Percentiles rank a stretch among this genome's conserved stretches.
Evolutionary conservation across 1,140 invertebrate species (phyloP).

Genomic region (Ptiloglossa arizonensis): DNA sequence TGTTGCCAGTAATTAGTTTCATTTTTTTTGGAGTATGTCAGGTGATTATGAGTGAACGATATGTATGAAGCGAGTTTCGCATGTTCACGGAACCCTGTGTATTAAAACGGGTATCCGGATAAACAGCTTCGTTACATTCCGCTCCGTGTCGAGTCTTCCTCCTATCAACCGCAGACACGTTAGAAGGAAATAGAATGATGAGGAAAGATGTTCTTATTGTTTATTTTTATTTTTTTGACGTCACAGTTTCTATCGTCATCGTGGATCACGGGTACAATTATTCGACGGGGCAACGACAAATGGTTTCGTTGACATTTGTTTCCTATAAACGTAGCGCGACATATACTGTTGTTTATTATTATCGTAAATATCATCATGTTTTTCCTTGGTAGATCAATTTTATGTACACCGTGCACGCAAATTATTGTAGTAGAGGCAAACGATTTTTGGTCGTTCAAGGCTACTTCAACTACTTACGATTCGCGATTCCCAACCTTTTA

Average conservation of each 20-base stretch:
- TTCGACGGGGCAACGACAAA: not conserved
- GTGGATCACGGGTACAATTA: conserved; percentile 5
- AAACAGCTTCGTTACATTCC: conserved; percentile 33
- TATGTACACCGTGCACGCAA: not conserved
- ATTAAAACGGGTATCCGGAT: not conserved
- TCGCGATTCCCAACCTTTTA: too few species aligned
- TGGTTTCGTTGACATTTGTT: not conserved
- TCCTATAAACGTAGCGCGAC: conserved; percentile 1
- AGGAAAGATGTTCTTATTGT: conserved; percentile 1
- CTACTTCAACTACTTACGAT: too few species aligned
- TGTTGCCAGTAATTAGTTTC: conserved; percentile 36
- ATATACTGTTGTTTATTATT: not conserved
- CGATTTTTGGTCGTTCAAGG: not conserved
- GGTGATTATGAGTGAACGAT: conserved; percentile 37
- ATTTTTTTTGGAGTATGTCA: not conserved
- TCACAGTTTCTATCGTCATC: conserved; percentile 23
- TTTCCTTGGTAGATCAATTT: not conserved
- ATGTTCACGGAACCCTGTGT: not conserved
- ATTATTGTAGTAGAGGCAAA: not conserved
- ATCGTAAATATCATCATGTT: not conserved
- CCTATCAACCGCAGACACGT: not conserved
- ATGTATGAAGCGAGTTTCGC: conserved; percentile 24
- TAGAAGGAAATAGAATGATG: not conserved
- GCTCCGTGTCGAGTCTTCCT: not conserved
- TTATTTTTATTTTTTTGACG: conserved; percentile 24